Percentiles rank a stretch among this genome's conserved stretches.
Conservation (phyloP, 2,113 vertebrate species). For the Sarotherodon lohbergeri region DNA sequence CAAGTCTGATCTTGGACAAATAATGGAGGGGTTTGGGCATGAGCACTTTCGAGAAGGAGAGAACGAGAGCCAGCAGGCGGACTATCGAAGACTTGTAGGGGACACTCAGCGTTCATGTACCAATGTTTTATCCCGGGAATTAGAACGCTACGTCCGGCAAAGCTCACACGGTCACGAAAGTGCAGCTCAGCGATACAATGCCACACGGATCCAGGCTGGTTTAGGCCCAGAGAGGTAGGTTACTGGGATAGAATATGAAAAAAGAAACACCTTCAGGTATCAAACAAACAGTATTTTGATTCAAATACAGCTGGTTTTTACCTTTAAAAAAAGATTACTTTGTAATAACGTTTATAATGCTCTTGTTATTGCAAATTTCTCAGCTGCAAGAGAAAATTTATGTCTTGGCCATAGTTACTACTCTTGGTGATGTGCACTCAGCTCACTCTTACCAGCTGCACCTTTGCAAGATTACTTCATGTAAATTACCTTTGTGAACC, state of each 20-base stretch:
- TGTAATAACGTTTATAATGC: neutral
- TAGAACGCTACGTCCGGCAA: conserved; percentile 32
- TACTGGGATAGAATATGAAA: neutral
- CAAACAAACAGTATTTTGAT: neutral
- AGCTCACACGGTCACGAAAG: conserved; percentile 72
- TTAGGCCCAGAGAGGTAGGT: conserved; percentile 82
- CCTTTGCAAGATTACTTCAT: neutral
- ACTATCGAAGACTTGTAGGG: conserved; percentile 45
- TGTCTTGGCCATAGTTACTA: neutral
- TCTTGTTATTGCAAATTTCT: neutral
- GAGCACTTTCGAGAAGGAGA: conserved; percentile 17
- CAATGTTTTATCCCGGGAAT: neutral
- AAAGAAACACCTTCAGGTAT: neutral
- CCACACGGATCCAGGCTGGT: conserved; percentile 80
- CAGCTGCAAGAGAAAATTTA: neutral
- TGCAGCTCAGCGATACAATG: conserved; percentile 82
- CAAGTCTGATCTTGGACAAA: conserved; percentile 16
- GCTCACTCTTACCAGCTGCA: neutral
- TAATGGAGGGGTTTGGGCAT: conserved; percentile 52
- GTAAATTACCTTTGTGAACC: conserved; percentile 15
- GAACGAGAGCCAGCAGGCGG: conserved; percentile 14
- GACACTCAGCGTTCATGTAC: conserved; percentile 13
- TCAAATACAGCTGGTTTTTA: neutral
- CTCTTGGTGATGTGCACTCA: neutral
- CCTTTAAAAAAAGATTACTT: neutral